phyloP scores from a whole-genome alignment of 2,888 invertebrate species.

The Leistus spinibarbis region DNA sequence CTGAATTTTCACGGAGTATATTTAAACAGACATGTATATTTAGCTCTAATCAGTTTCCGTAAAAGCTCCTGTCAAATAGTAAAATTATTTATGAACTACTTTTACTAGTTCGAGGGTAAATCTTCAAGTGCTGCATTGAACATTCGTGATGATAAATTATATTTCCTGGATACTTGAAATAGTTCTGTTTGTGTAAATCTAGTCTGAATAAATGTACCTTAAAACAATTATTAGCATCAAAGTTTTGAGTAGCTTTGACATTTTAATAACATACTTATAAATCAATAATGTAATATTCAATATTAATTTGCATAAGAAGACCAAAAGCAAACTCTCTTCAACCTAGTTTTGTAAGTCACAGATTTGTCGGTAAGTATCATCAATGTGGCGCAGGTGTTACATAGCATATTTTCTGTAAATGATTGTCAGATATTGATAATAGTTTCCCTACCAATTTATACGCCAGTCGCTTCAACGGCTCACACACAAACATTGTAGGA shows the following conservation, averaged over 20 bases:
- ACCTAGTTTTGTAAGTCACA: background rate
- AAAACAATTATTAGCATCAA: background rate
- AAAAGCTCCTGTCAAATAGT: too few species aligned
- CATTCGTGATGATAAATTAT: too few species aligned
- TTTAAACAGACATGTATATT: too few species aligned
- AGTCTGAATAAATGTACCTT: background rate
- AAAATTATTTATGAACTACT: too few species aligned
- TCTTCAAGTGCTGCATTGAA: too few species aligned
- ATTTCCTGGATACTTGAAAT: background rate
- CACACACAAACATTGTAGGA: background rate
- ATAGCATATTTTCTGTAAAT: background rate
- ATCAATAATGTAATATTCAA: background rate
- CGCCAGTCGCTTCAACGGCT: background rate
- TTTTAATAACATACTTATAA: background rate
- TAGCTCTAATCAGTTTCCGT: too few species aligned
- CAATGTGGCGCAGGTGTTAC: background rate
- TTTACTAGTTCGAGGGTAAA: too few species aligned
- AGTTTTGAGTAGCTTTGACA: background rate
- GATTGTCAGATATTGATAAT: background rate
- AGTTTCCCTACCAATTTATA: background rate
- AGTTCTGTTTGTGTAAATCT: too few species aligned
- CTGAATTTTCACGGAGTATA: too few species aligned
- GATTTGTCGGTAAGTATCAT: background rate
- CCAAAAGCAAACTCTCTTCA: background rate
- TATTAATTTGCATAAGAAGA: background rate